phyloP scores from a whole-genome alignment of 2,113 vertebrate genomes.

The Dendropsophus ebraccatus region DNA sequence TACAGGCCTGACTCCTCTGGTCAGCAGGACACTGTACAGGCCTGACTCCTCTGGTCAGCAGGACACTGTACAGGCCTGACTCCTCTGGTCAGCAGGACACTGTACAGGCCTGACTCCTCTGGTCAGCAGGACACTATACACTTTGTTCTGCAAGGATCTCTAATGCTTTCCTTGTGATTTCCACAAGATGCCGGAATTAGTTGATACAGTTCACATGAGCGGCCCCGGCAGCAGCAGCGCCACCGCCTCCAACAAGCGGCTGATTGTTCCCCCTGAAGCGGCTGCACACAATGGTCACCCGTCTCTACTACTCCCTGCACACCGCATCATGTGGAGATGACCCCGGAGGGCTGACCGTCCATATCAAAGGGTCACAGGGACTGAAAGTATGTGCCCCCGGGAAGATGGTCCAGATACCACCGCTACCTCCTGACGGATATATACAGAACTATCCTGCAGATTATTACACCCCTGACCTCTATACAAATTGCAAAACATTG shows the following conservation, averaged over 20 bases:
- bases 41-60: too few relatives aligned
- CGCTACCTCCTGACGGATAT: background rate
- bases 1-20: too few relatives aligned
- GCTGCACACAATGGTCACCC: background rate
- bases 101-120: too few relatives aligned
- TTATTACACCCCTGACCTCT: too few relatives aligned
- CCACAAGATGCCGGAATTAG: background rate
- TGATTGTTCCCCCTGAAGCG: background rate
- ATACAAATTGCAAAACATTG: too few relatives aligned
- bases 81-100: too few relatives aligned
- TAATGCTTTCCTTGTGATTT: conserved; percentile 37
- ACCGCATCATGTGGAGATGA: background rate
- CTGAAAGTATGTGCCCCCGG: background rate
- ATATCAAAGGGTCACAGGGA: background rate
- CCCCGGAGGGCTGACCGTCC: background rate
- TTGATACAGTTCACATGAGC: background rate
- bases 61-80: too few relatives aligned
- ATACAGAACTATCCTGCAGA: background rate
- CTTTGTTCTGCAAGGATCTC: background rate
- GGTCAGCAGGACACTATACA: too few relatives aligned
- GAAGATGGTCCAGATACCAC: background rate
- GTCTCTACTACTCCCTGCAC: background rate
- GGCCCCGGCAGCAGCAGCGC: too few relatives aligned
- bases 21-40: too few relatives aligned
- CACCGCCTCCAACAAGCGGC: too few relatives aligned